Evolutionary conservation across 2,113 vertebrate genomes (phyloP).

Genomic region (Grus americana): DNA sequence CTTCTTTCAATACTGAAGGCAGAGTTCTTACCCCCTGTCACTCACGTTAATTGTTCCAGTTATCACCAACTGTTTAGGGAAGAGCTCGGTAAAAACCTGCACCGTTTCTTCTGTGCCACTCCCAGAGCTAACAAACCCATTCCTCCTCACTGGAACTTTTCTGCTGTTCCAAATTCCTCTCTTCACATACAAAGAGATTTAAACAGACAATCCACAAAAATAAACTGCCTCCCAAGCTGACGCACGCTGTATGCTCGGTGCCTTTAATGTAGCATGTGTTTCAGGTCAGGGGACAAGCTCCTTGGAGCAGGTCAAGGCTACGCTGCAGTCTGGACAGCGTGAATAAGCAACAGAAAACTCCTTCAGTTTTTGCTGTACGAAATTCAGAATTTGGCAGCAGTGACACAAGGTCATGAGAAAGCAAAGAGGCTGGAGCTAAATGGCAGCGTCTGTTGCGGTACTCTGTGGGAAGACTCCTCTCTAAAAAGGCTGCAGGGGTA

Average conservation of each 20-base stretch:
- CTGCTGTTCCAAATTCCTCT: background rate
- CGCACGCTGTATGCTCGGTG: rapidly evolving
- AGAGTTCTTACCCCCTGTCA: background rate
- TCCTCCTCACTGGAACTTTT: background rate
- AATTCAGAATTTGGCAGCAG: background rate
- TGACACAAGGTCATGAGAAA: background rate
- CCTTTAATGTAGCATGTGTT: background rate
- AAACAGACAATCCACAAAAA: background rate
- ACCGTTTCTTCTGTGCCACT: background rate
- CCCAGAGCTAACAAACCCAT: background rate
- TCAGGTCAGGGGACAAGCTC: background rate
- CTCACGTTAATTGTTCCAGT: background rate
- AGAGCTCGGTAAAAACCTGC: background rate
- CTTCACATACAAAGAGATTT: background rate
- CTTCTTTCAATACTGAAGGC: background rate
- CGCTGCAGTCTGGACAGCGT: background rate
- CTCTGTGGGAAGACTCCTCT: background rate
- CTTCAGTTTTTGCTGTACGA: background rate
- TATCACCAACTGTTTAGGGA: background rate
- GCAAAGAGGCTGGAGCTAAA: background rate
- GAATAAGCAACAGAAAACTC: background rate
- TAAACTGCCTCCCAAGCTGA: background rate
- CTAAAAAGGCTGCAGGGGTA: background rate
- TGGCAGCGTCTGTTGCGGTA: rapidly evolving
- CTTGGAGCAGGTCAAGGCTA: background rate